Conservation (phyloP, 2,888 invertebrate genomes). For the Sialis fuliginosa region DNA sequence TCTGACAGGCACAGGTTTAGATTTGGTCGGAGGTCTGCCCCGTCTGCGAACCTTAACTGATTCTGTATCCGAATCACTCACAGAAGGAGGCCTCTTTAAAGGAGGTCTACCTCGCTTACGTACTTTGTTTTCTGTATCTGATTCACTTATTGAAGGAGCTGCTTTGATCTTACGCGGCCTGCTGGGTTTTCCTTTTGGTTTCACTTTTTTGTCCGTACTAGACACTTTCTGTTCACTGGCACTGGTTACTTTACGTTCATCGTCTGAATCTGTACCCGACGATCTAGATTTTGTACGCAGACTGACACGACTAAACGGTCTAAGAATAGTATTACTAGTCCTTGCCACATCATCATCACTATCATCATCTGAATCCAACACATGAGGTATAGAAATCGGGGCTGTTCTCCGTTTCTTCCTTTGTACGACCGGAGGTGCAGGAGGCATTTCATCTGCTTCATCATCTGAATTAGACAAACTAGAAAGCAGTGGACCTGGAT, state of each 20-base stretch:
- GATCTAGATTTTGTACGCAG: conserved; percentile 22
- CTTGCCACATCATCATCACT: conserved; percentile 16
- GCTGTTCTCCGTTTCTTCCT: conserved; percentile 22
- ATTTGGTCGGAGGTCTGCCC: conserved; percentile 14
- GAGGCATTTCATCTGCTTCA: conserved; percentile 22
- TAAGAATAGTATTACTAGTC: conserved; percentile 14
- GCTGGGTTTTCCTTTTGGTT: conserved; percentile 22
- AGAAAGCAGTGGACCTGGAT: conserved; percentile 29
- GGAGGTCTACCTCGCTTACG: conserved; percentile 16
- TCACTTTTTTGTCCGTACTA: conserved; percentile 2
- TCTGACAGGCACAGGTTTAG: conserved; percentile 9
- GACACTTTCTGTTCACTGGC: conserved; percentile 3
- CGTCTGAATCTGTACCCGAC: conserved; percentile 21
- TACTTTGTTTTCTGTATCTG: conserved; percentile 12
- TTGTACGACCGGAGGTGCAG: conserved; percentile 19
- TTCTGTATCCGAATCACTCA: conserved; percentile 6
- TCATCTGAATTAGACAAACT: conserved; percentile 40
- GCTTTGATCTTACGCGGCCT: conserved; percentile 26
- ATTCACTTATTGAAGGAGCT: conserved; percentile 9
- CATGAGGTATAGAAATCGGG: conserved; percentile 12
- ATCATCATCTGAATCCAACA: conserved; percentile 17
- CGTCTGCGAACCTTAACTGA: conserved; percentile 14
- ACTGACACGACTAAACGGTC: conserved; percentile 20
- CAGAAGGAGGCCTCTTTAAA: conserved; percentile 13
- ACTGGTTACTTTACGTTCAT: conserved; percentile 10